Percentiles rank a stretch among this genome's conserved stretches.
phyloP scores from a whole-genome alignment of 2,113 vertebrate genomes.

The Ancistrus triradiatus region DNA sequence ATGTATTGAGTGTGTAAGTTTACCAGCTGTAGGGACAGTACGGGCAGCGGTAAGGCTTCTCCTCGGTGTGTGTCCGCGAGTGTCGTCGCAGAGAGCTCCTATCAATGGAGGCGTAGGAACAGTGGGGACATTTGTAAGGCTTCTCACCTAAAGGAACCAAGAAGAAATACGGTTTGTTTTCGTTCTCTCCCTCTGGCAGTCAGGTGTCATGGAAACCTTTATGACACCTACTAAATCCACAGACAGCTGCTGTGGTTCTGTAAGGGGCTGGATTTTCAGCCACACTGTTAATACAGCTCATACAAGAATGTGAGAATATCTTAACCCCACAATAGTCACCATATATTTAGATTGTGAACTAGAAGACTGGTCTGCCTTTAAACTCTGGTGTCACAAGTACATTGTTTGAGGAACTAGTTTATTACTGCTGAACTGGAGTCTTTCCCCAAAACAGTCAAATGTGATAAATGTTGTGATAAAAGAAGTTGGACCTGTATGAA shows the following conservation, averaged over 20 bases:
- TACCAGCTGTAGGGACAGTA: slow-evolving; percentile 66
- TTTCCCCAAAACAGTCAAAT: too few species aligned
- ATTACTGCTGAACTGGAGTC: too few species aligned
- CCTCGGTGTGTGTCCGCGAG: slow-evolving; percentile 51
- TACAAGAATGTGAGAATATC: not conserved
- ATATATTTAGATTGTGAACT: too few species aligned
- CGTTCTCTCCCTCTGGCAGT: slow-evolving; percentile 8
- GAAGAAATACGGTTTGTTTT: slow-evolving; percentile 2
- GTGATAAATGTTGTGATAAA: not conserved
- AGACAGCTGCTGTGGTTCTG: too few species aligned
- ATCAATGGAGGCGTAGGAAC: slow-evolving; percentile 65
- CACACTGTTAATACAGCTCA: not conserved
- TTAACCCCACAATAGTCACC: too few species aligned
- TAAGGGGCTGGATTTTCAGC: too few species aligned
- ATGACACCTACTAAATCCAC: slow-evolving; percentile 14
- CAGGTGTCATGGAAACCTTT: slow-evolving; percentile 33
- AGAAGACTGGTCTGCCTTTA: too few species aligned
- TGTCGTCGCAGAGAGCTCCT: slow-evolving; percentile 63
- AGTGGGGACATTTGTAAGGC: slow-evolving; percentile 61
- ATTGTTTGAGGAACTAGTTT: too few species aligned
- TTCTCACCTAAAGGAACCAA: slow-evolving; percentile 60
- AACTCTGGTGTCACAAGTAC: too few species aligned
- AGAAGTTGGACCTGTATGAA: slow-evolving; percentile 53
- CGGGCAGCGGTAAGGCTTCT: slow-evolving; percentile 61
- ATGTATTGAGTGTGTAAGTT: slow-evolving; percentile 14